Base-by-base conservation (phyloP, 2,797 vertebrate genomes). In the Microcaecilia unicolor region DNA sequence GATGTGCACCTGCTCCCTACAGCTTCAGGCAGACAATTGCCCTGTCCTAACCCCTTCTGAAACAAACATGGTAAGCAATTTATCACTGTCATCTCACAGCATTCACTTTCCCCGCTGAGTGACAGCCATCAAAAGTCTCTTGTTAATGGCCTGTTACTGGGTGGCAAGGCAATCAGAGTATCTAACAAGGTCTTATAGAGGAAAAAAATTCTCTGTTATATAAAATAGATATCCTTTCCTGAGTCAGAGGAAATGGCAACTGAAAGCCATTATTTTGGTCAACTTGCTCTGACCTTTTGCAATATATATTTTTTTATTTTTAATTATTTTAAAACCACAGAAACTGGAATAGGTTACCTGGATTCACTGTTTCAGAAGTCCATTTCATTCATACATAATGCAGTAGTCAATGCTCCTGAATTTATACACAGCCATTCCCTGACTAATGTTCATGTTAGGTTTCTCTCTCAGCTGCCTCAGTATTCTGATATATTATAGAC, bases 21-120 rank as follows among this genome's bases (percentile, higher is more conserved):
- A 3, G 27, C 48, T 64, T 30, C 44, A 39, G 51, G 45, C 41
- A 64, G 32, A 61, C 37, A 61, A 70, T 37, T 64, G 54, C 32
- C 55, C 51, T 63, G 22, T 58, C 28, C 45, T 67, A 61, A 70
- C 47, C 46, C 18, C 39, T 51, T 60, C 43, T 36, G 24, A 54
- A 67, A 35, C 28, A 61, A 58, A 52, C 28, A 51, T 6, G 39
- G 51, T 46, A 60, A 64, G 56, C 28, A 61, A 55, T 71, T 72
- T 72, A 69, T 73, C 62, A 46, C 46, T 54, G 42, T 44, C 45
- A 62, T 38, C 53, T 35, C 30, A 47, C 55, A 68, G 65, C 43
- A 55, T 48, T 61, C 61, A 61, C 38, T 21, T 55, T 34, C 20
- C 37, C 31, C 36, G 14, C 29, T 4, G 24, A 70, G 41, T 60